These are phyloP conservation scores for Aegotheles bennettii DNA, from an alignment of 2,113 vertebrate species.

Conservation along the genomic window DNA sequence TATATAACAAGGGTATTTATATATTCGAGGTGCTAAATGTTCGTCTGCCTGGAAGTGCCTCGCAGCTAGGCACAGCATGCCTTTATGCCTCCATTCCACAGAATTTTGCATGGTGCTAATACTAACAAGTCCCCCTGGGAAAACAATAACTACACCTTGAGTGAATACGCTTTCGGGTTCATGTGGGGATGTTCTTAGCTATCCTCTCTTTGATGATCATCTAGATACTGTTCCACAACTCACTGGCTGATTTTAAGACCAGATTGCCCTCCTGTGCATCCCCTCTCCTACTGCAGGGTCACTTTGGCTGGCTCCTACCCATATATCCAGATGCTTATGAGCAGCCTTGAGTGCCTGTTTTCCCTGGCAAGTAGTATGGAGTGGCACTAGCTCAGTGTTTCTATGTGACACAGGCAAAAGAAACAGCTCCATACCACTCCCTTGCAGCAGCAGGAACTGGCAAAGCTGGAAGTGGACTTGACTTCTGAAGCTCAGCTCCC, in stretches of 20 bases:
- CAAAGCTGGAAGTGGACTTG: background rate
- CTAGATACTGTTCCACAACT: background rate
- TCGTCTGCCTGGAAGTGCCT: constrained; percentile 1
- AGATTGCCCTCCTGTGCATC: background rate
- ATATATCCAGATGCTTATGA: background rate
- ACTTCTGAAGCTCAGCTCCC: background rate
- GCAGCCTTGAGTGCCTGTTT: background rate
- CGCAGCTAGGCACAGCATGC: background rate
- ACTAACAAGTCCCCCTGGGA: background rate
- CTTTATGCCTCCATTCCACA: background rate
- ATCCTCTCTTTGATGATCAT: background rate
- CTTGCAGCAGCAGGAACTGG: background rate
- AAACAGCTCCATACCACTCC: background rate
- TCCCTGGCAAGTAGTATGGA: background rate
- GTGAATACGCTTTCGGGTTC: background rate
- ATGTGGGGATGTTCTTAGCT: background rate
- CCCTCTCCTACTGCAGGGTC: background rate
- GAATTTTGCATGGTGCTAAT: background rate
- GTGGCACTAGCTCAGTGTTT: background rate
- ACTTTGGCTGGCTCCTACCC: background rate
- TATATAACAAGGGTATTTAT: constrained; percentile 5
- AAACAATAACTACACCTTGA: background rate
- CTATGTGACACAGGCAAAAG: background rate
- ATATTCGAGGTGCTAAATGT: background rate
- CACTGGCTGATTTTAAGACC: background rate